Percentiles rank a stretch among this genome's conserved stretches.
phyloP scores from a whole-genome alignment of 2,113 vertebrate species.

The Oryctolagus cuniculus region DNA sequence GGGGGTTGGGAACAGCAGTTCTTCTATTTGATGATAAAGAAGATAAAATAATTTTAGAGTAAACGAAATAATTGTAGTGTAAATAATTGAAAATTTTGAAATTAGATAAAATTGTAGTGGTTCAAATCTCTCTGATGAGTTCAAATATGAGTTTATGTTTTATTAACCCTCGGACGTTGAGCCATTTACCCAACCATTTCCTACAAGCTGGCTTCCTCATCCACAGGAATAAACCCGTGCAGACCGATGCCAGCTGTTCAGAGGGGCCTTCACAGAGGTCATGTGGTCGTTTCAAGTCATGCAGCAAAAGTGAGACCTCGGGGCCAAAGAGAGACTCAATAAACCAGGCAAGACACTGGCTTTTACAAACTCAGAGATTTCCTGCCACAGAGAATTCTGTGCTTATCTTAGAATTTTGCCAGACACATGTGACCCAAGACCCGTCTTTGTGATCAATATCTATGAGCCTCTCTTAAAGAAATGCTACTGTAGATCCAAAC shows the following conservation, averaged over 20 bases:
- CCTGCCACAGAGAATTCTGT: neutral
- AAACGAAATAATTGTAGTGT: neutral
- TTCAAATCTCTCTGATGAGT: neutral
- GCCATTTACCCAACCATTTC: neutral
- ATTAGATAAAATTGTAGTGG: neutral
- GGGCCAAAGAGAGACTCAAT: neutral
- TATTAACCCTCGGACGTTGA: neutral
- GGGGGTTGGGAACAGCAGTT: neutral
- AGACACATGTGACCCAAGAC: neutral
- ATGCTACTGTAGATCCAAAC: neutral
- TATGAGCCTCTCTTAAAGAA: neutral
- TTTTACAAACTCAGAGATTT: conserved; percentile 1
- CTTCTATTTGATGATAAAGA: neutral
- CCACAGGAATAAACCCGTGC: neutral
- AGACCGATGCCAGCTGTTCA: neutral
- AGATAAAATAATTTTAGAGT: neutral
- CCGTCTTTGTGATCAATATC: neutral
- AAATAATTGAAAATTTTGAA: neutral
- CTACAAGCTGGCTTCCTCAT: neutral
- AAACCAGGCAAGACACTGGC: neutral
- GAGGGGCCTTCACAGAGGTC: neutral
- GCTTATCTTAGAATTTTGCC: neutral
- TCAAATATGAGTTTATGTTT: neutral
- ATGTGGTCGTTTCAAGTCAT: neutral
- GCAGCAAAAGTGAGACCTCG: neutral